Evolutionary conservation across 2,797 vertebrate species (phyloP), one percentile per base, ranked within the genome.

Genomic region (Danio albolineatus): DNA sequence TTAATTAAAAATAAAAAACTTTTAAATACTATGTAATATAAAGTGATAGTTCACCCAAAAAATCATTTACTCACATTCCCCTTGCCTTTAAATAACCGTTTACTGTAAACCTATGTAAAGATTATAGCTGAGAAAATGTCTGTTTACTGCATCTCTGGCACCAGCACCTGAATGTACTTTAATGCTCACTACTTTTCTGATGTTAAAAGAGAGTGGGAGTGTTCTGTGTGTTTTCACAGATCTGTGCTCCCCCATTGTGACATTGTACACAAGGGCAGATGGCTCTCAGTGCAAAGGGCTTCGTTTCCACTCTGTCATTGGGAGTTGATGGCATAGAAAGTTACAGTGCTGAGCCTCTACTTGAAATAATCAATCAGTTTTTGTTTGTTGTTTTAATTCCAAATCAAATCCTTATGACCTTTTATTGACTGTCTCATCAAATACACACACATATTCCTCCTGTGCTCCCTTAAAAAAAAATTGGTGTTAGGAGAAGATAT

Each of bases 181-280:
- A 39, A 36, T 51, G 65, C 53, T 41, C 38, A 70, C 28, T 73
- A 36, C 53, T 43, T 73, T 43, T 73, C 70, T 57, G 53, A 21
- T 13, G 7, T 10, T 64, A 69, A 67, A 70, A 51, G 60, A 19
- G 43, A 19, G 51, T 64, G 48, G 49, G 59, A 57, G 76, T 56
- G 66, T 5, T 74, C 38, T 54, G 70, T 78, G 82, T 74, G 75
- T 76, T 83, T 79, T 80, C 82, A 82, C 84, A 76, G 80, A 75
- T 75, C 73, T 71, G 17, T 64, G 66, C 82, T 62, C 84, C 83
- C 82, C 83, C 66, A 78, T 79, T 79, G 82, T 80, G 86, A 86
- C 84, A 82, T 81, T 87, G 77, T 83, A 83, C 75, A 86, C 83
- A 78, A 64, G 65, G 83, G 80, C 87, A 90, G 87, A 90, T 89